Conservation (phyloP, 2,888 invertebrate species). For the Lasius fuliginosus region DNA sequence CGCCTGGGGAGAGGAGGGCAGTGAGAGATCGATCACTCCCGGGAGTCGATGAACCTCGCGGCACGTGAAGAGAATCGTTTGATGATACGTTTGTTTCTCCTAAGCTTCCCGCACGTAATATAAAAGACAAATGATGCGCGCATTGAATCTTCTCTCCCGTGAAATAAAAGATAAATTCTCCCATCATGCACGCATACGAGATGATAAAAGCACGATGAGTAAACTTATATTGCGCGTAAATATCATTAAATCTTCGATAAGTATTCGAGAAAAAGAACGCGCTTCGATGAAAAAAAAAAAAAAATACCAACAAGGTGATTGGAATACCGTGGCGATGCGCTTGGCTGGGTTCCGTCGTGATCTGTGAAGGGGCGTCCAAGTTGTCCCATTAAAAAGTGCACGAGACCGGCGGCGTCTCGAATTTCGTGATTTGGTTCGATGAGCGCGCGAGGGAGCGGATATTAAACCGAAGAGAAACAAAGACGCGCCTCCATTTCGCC, state of each 20-base stretch:
- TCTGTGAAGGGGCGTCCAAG: background rate
- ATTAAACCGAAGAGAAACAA: conserved; percentile 83
- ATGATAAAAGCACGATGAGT: conserved; percentile 21
- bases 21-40: conserved; percentile 49
- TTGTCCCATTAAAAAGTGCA: conserved; percentile 51
- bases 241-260: conserved; percentile 36
- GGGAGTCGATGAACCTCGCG: conserved; percentile 45
- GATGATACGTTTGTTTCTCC: conserved; percentile 50
- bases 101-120: conserved; percentile 22
- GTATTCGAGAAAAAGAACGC: background rate
- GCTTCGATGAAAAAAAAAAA: background rate
- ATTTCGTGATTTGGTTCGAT: conserved; percentile 75
- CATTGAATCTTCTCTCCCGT: conserved; percentile 33
- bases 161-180: conserved; percentile 44
- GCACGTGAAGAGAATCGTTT: conserved; percentile 47
- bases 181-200: conserved; percentile 4
- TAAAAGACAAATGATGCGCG: conserved; percentile 41
- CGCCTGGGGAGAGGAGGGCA: conserved; percentile 2
- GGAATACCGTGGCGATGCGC: conserved; percentile 22
- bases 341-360: background rate
- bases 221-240: background rate
- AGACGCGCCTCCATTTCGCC: conserved; percentile 61
- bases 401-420: conserved; percentile 62
- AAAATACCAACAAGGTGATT: background rate
- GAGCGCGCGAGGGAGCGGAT: conserved; percentile 73